A percentile compares a stretch with the other conserved stretches of the same genome.
Conservation (phyloP, 2,797 vertebrate genomes). For the Sebastes minor region DNA sequence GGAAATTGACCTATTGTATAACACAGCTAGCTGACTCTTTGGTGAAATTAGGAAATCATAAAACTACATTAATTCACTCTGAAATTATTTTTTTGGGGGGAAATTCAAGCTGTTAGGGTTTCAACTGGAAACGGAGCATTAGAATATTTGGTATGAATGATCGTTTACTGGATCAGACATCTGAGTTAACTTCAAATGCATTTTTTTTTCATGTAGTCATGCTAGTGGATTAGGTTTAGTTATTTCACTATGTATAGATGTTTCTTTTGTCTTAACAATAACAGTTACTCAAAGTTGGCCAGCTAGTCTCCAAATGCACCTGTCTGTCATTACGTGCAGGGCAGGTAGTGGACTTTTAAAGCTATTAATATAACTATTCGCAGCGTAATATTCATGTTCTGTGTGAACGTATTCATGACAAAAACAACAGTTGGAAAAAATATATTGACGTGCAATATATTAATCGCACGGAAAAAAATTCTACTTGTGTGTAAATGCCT, state of each 20-base stretch:
- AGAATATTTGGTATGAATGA: background rate
- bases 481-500: too few species aligned
- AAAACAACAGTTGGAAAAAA: too few species aligned
- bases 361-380: too few species aligned
- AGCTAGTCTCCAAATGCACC: background rate
- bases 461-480: too few species aligned
- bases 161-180: background rate
- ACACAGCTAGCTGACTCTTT: conserved; percentile 19
- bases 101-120: background rate
- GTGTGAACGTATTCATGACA: too few species aligned
- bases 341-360: too few species aligned
- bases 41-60: conserved; percentile 28
- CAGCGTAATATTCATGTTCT: too few species aligned
- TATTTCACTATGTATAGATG: too few species aligned
- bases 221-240: background rate
- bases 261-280: background rate
- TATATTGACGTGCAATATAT: too few species aligned
- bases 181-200: background rate
- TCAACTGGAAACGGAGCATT: background rate
- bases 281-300: background rate
- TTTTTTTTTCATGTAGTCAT: background rate
- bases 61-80: conserved; percentile 20
- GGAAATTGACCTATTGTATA: conserved; percentile 39
- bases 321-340: too few species aligned
- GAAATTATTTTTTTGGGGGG: background rate